Evolutionary conservation across 2,113 vertebrate species (phyloP), one percentile per base, ranked within the genome.

Genomic region (Clarias magur): DNA sequence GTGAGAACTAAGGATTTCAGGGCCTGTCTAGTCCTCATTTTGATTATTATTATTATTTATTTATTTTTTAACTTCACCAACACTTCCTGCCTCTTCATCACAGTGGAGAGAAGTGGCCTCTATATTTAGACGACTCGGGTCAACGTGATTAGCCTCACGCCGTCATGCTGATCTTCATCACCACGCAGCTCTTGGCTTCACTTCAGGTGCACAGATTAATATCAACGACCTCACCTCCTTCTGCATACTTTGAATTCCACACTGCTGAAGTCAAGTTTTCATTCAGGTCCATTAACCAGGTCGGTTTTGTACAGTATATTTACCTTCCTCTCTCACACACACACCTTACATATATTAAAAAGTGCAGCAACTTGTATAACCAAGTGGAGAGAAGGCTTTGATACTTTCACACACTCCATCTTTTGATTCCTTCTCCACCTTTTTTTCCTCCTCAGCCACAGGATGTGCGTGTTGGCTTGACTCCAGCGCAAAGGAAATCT

Each of bases 71-170:
- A 70, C 16, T 17, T 84, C 56, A 75, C 30, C n/a, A 84, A 75
- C 68, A 59, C 48, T 84, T 72, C 63, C 11, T 19, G 30, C 59
- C 67, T 65, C 76, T 42, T 59, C 63, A 82, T 84, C 68, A 60
- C 81, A 34, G 68, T 60, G 82, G 73, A 53, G 63, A 63, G 68
- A 80, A 67, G 65, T 53, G 72, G 48, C 78, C 87, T 48, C 48
- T 90, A 90, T 90, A 90, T 88, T 88, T 90, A 88, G 89, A 75
- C 4, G 82, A 60, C 65, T 84, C n/a, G 60, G 89, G 86, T 87
- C 87, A 79, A 82, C 48, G 85, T 82, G 89, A 88, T 87, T 87
- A 88, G 83, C 84, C 84, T 88, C 86, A 84, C 76, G 59, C 85
- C 86, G 59, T 86, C 86, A 85, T 56, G 59, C 75, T 57, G 85